Percentiles rank a stretch among this genome's conserved stretches.
Conservation (phyloP, 2,113 vertebrate species). For the Carollia perspicillata region DNA sequence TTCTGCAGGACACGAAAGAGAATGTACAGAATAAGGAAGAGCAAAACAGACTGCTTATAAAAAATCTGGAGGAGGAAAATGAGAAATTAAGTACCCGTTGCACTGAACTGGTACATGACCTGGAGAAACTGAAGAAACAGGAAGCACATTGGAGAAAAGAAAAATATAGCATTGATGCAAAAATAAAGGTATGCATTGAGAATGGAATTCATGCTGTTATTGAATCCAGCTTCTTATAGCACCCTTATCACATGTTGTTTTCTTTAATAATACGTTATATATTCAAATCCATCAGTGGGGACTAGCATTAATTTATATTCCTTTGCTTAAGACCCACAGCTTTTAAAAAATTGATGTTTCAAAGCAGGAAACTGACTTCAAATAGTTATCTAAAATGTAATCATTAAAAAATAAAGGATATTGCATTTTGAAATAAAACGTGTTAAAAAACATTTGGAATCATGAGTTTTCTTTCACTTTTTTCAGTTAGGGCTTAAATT, state of each 20-base stretch:
- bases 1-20: slow-evolving; percentile 89
- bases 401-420: slow-evolving; percentile 86
- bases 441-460: slow-evolving; percentile 64
- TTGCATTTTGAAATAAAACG: slow-evolving; percentile 80
- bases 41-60: slow-evolving; percentile 88
- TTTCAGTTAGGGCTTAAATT: slow-evolving; percentile 59
- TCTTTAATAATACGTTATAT: slow-evolving; percentile 86
- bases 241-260: slow-evolving; percentile 81
- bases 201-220: slow-evolving; percentile 63
- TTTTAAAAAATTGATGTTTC: slow-evolving; percentile 92
- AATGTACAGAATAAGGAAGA: slow-evolving; percentile 87
- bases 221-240: slow-evolving; percentile 73
- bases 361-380: slow-evolving; percentile 90
- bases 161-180: slow-evolving; percentile 84
- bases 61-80: slow-evolving; percentile 89
- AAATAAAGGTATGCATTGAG: slow-evolving; percentile 87
- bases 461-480: slow-evolving; percentile 54
- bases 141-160: slow-evolving; percentile 85
- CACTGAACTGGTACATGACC: slow-evolving; percentile 90
- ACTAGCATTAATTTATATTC: slow-evolving; percentile 88
- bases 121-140: slow-evolving; percentile 91
- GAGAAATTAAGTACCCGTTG: slow-evolving; percentile 88
- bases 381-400: slow-evolving; percentile 86
- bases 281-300: slow-evolving; percentile 85
- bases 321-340: slow-evolving; percentile 87